These are phyloP conservation scores for Drosophila nigrodunni DNA, from an alignment of 1,140 invertebrate species.

Conservation along the genomic window DNA sequence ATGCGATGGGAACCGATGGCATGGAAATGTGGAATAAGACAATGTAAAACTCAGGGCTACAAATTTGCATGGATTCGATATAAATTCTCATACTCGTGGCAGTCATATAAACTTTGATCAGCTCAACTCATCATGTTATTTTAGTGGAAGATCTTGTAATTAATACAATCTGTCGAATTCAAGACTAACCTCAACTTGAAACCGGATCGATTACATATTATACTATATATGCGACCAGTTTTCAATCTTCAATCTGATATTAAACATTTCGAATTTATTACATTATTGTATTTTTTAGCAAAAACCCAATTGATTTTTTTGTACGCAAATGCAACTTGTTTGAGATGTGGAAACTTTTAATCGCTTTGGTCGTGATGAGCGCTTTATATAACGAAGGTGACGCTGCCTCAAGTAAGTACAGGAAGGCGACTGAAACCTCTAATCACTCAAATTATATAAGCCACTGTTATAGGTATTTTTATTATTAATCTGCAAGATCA, in stretches of 20 bases:
- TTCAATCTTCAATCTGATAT: not conserved
- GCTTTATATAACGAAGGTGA: constrained; percentile 54
- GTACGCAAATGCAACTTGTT: constrained; percentile 45
- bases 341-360: constrained; percentile 74
- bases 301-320: constrained; percentile 28
- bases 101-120: constrained; percentile 15
- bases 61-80: constrained; percentile 28
- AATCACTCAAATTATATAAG: constrained; percentile 9
- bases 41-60: constrained; percentile 24
- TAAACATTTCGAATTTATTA: constrained; percentile 19
- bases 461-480: not conserved
- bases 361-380: constrained; percentile 74
- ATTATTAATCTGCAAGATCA: constrained; percentile 2
- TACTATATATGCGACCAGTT: constrained; percentile 20
- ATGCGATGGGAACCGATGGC: constrained; percentile 31
- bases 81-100: not conserved
- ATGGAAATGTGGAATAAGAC: constrained; percentile 29
- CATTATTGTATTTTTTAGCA: constrained; percentile 29
- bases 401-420: constrained; percentile 55
- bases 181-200: constrained; percentile 16
- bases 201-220: constrained; percentile 35
- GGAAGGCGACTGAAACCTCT: not conserved
- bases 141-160: constrained; percentile 23
- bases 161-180: constrained; percentile 5
- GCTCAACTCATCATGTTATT: not conserved